phyloP scores from a whole-genome alignment of 2,888 invertebrate species.

The Pteria penguin region DNA sequence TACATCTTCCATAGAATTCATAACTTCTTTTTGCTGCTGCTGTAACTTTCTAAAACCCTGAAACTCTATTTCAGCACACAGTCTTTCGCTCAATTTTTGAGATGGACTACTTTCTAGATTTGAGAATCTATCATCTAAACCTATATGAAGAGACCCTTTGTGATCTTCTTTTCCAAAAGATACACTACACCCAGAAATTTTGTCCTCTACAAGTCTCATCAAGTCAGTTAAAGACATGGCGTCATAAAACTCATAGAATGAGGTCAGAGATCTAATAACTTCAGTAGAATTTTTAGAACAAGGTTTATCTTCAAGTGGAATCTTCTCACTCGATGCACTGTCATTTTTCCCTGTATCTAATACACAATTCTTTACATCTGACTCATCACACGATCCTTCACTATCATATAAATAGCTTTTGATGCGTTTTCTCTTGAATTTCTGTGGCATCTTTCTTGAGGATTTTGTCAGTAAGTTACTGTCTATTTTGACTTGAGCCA shows the following conservation, averaged over 20 bases:
- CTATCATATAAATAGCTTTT: slow-evolving; percentile 63
- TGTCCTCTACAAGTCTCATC: slow-evolving; percentile 35
- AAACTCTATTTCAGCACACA: slow-evolving; percentile 48
- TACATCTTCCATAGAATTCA: background rate
- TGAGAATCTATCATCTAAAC: background rate
- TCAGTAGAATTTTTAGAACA: slow-evolving; percentile 22
- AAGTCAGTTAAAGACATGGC: slow-evolving; percentile 55
- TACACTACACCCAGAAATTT: background rate
- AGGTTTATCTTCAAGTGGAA: too few relatives aligned
- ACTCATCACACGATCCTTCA: slow-evolving; percentile 63
- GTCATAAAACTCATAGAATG: slow-evolving; percentile 60
- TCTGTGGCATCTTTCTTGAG: slow-evolving; percentile 28
- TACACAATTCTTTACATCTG: slow-evolving; percentile 6
- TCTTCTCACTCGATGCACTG: too few relatives aligned
- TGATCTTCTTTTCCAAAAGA: background rate
- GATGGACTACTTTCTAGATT: background rate
- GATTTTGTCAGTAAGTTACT: background rate
- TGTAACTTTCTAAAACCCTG: slow-evolving; percentile 44
- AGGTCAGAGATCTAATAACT: slow-evolving; percentile 43
- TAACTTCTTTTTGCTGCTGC: slow-evolving; percentile 18
- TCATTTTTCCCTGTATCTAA: slow-evolving; percentile 10
- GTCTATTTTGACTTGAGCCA: slow-evolving; percentile 45
- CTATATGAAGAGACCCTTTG: background rate
- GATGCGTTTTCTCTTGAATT: slow-evolving; percentile 55
- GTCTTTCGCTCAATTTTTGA: slow-evolving; percentile 1